Percentiles rank a stretch among this genome's conserved stretches.
phyloP scores from a whole-genome alignment of 2,113 vertebrate species.

The Climacteris rufus region DNA sequence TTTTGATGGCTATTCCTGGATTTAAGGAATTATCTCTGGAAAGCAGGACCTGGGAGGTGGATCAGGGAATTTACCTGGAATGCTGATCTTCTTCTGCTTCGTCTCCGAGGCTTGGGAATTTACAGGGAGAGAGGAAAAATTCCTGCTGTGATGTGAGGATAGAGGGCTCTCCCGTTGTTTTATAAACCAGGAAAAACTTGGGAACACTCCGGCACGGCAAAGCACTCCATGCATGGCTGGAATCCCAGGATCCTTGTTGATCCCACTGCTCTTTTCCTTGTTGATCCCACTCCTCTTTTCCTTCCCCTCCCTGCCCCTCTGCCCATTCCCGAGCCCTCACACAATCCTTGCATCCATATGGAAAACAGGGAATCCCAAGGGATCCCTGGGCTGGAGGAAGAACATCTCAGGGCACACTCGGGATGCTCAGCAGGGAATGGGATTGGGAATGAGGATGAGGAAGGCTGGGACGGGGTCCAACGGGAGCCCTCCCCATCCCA shows the following conservation, averaged over 20 bases:
- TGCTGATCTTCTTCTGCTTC: slow-evolving; percentile 48
- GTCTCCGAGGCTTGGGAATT: slow-evolving; percentile 53
- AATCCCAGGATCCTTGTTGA: not conserved
- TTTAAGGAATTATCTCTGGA: not conserved
- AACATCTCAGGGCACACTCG: no score
- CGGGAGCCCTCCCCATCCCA: not conserved
- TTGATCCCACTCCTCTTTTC: no score
- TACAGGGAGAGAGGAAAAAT: not conserved
- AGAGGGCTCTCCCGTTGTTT: not conserved
- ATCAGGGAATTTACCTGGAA: slow-evolving; percentile 55
- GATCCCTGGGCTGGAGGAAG: no score
- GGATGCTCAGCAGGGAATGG: no score
- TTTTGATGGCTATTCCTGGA: not conserved
- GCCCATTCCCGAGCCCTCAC: no score
- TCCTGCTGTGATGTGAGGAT: not conserved
- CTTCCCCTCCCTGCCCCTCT: no score
- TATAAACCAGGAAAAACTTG: not conserved
- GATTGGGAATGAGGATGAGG: no score
- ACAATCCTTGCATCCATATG: no score
- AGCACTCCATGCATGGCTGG: not conserved
- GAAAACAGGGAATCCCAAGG: no score
- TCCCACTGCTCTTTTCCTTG: no score
- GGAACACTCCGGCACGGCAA: not conserved
- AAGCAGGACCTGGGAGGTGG: accelerated
- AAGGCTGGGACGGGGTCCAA: no score